Conservation (phyloP, 92 coral and sea anemone genomes). For the Metridium senile region DNA sequence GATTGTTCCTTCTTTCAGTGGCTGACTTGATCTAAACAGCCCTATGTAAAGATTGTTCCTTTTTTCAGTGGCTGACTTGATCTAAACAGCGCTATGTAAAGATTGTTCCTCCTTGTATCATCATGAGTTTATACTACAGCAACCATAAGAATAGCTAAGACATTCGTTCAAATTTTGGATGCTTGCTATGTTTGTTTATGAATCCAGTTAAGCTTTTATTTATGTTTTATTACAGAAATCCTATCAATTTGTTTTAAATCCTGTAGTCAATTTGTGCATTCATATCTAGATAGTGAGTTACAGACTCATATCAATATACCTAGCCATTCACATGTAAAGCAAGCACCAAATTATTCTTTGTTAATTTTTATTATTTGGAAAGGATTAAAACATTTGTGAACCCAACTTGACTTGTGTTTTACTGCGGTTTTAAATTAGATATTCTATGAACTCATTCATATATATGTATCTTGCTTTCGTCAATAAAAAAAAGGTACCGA, state of each 20-base stretch:
- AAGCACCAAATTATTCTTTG: not conserved
- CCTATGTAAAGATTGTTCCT: not conserved
- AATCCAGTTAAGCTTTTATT: not conserved
- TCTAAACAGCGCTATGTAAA: conserved; percentile 22
- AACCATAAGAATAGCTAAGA: not conserved
- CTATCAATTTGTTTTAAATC: not conserved
- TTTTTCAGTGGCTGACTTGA: conserved; percentile 45
- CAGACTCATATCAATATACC: no score
- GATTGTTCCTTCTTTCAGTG: conserved; percentile 32
- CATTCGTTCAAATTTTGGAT: not conserved
- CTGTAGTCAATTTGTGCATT: not conserved
- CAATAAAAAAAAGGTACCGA: no score
- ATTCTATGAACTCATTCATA: no score
- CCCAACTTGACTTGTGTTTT: not conserved
- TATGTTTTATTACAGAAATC: not conserved
- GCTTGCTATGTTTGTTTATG: not conserved
- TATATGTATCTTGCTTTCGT: no score
- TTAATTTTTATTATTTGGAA: not conserved
- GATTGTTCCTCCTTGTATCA: not conserved
- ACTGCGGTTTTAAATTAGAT: not conserved
- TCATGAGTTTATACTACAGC: not conserved
- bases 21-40: conserved; percentile 50
- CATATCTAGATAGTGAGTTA: not conserved
- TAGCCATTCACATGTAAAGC: not conserved
- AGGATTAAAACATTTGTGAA: not conserved